Evolutionary conservation across 2,797 vertebrate species (phyloP).

Genomic region (Taenioides sp.): DNA sequence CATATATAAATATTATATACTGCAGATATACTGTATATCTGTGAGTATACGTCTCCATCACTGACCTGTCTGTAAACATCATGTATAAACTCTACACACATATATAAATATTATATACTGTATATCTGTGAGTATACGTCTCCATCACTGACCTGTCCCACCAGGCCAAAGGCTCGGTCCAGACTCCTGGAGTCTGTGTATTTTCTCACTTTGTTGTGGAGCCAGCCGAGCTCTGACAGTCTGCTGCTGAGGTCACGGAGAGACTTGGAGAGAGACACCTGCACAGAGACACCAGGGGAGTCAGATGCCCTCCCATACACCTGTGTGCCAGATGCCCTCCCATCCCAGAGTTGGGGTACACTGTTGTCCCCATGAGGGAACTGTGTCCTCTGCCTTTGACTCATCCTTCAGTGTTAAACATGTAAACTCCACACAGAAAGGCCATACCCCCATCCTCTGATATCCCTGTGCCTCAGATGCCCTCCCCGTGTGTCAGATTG

Average conservation of each 20-base stretch:
- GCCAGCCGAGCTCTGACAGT: constrained; percentile 93
- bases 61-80: too few relatives aligned
- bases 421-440: too few relatives aligned
- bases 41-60: too few relatives aligned
- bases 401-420: too few relatives aligned
- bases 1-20: too few relatives aligned
- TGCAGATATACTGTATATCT: too few relatives aligned
- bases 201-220: constrained; percentile 97
- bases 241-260: constrained; percentile 89
- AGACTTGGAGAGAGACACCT: constrained; percentile 91
- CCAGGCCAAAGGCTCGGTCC: constrained; percentile 93
- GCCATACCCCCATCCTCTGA: too few relatives aligned
- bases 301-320: neutral
- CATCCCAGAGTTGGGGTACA: too few relatives aligned
- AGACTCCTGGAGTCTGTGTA: constrained; percentile 93
- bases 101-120: too few relatives aligned
- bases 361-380: too few relatives aligned
- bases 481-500: neutral
- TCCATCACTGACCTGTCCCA: constrained; percentile 97
- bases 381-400: too few relatives aligned
- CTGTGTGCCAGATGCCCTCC: neutral
- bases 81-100: constrained; percentile 94
- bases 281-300: constrained; percentile 17
- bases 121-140: too few relatives aligned
- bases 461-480: neutral